Percentiles rank a stretch among this genome's conserved stretches.
Conservation (phyloP, 92 coral and sea anemone genomes). For the Umimayanthus kanabou region DNA sequence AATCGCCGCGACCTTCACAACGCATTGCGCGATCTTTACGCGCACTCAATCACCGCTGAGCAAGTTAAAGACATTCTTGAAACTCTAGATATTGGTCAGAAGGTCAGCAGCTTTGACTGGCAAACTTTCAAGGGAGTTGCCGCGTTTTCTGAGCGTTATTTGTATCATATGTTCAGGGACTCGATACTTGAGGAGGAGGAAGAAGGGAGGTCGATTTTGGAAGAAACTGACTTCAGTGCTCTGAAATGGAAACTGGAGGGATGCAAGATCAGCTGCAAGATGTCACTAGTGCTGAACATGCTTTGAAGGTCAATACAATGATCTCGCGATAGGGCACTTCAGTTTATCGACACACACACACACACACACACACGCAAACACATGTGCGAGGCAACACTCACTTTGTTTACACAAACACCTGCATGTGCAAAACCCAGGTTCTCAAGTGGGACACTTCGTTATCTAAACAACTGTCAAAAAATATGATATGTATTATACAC, state of each 20-base stretch:
- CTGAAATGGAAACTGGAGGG: slow-evolving; percentile 93
- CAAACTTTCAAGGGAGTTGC: slow-evolving; percentile 74
- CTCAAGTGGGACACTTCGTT: too few relatives aligned
- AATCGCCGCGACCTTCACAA: slow-evolving; percentile 78
- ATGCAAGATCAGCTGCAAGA: slow-evolving; percentile 63
- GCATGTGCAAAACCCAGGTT: too few relatives aligned
- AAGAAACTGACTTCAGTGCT: slow-evolving; percentile 95
- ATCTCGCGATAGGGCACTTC: neutral
- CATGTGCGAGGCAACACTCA: too few relatives aligned
- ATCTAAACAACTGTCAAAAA: too few relatives aligned
- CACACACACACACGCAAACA: too few relatives aligned
- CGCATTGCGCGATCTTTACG: slow-evolving; percentile 85
- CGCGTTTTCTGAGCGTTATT: slow-evolving; percentile 93
- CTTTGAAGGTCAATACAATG: slow-evolving; percentile 43
- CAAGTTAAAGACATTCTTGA: slow-evolving; percentile 76
- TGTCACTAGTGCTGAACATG: slow-evolving; percentile 61
- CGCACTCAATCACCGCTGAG: slow-evolving; percentile 72
- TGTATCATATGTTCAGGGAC: slow-evolving; percentile 64
- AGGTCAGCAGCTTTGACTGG: slow-evolving; percentile 64
- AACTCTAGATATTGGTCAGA: slow-evolving; percentile 70
- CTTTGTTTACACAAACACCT: too few relatives aligned
- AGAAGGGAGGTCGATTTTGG: slow-evolving; percentile 74
- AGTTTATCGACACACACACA: too few relatives aligned
- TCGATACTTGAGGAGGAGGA: slow-evolving; percentile 52
- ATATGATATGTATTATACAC: too few relatives aligned